Conservation (phyloP, 2,113 vertebrate genomes). For the Tiliqua scincoides region DNA sequence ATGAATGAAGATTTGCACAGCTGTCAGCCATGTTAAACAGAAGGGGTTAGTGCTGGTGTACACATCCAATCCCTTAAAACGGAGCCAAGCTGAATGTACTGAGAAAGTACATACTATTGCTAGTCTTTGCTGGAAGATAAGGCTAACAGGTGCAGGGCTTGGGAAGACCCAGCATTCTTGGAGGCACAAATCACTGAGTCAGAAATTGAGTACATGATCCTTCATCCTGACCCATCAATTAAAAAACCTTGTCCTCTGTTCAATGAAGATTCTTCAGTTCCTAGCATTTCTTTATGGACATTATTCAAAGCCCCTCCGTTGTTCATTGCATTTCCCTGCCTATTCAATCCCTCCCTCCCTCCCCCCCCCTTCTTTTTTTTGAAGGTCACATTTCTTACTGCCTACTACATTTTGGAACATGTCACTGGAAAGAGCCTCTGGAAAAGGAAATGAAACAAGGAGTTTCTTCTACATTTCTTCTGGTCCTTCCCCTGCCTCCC, state of each 20-base stretch:
- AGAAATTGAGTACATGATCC: not conserved
- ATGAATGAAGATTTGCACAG: too few relatives aligned
- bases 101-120: too few relatives aligned
- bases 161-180: not conserved
- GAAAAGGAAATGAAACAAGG: not conserved
- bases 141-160: not conserved
- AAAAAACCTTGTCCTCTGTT: not conserved
- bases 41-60: too few relatives aligned
- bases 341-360: too few relatives aligned
- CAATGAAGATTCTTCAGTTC: not conserved
- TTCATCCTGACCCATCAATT: slow-evolving; percentile 5
- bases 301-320: not conserved
- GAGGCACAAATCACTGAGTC: not conserved
- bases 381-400: not conserved
- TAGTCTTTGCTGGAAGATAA: too few relatives aligned
- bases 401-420: not conserved
- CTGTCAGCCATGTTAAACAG: too few relatives aligned
- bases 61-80: too few relatives aligned
- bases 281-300: slow-evolving; percentile 5
- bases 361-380: slow-evolving; percentile 16
- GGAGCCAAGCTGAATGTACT: too few relatives aligned
- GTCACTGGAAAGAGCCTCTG: too few relatives aligned
- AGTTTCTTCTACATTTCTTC: not conserved
- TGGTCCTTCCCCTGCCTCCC: not conserved
- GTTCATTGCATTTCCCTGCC: not conserved